These are phyloP conservation scores for Metopolophium dirhodum DNA, from an alignment of 1,140 invertebrate genomes.

Conservation along the genomic window DNA sequence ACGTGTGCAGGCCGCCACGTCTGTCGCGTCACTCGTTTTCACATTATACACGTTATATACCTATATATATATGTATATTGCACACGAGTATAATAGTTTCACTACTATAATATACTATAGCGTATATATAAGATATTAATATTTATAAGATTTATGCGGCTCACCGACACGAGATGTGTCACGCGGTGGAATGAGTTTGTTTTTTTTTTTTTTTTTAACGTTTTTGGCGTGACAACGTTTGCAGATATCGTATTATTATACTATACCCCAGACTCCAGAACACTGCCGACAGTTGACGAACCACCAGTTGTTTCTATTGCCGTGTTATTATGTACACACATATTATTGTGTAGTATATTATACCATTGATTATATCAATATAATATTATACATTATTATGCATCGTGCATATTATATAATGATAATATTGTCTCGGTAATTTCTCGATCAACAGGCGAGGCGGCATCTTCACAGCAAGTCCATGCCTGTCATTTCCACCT, in stretches of 20 bases:
- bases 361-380: not conserved
- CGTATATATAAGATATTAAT: not conserved
- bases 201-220: not conserved
- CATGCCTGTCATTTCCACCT: not conserved
- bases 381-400: no score
- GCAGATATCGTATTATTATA: not conserved
- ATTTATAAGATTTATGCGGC: not conserved
- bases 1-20: constrained; percentile 38
- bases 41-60: not conserved
- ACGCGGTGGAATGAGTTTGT: not conserved
- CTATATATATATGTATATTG: not conserved
- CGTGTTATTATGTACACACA: no score
- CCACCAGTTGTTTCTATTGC: not conserved
- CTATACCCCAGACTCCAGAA: not conserved
- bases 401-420: no score
- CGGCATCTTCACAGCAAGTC: no score
- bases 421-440: no score
- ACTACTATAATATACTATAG: not conserved
- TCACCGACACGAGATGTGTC: not conserved
- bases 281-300: not conserved
- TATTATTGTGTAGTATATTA: no score
- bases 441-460: no score
- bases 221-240: not conserved
- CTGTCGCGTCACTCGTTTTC: constrained; percentile 24
- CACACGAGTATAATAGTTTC: not conserved